Base-by-base conservation (phyloP, 2,888 invertebrate species). In the Agrotis exclamationis region DNA sequence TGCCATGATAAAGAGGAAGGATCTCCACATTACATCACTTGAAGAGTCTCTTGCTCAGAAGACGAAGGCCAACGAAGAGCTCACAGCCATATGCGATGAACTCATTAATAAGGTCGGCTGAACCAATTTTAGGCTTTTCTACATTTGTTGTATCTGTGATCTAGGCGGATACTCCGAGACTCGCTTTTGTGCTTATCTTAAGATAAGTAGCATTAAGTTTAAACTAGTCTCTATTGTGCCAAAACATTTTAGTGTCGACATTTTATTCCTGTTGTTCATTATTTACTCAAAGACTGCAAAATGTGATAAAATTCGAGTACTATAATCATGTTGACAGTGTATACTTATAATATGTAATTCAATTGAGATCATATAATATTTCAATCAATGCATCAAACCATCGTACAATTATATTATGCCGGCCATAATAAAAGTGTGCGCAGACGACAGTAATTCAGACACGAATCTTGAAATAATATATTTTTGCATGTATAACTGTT, bases 81-180 rank as follows among this genome's bases (percentile, higher is more conserved):
- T 99, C 86, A 98, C 99, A 63, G 98, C 98, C 86, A 98, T 99
- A 88, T 98, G 99, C 96, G 99, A 99, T 96, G 99, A 99, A 95
- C 97, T 99, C 74, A 99, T 99, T 88, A 97, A 96, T 85, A 96
- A 95, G 93, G 96, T 96, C 72, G 94, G 94, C 66, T 96, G 92
- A 95, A 86, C 78, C 86, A 86, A 87, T 87, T 87, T 85, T 82
- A 85, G 81, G 65, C 68, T 65, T 83, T 80, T 76, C 68, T 82
- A 87, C 83, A 89, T 89, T 88, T 83, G 80, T 85, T 85, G 74
- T 85, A 84, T 88, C 87, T 91, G 89, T 90, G 89, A 89, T 88
- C 84, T 89, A 90, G 87, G 87, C 89, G 88, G 84, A 87, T 87
- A 83, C 88, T 88, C 87, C 81, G 86, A 83, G 86, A 84, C 87